Percentiles rank a stretch among this genome's conserved stretches.
Conservation (phyloP, 1,140 invertebrate species). For the Nasonia vitripennis region DNA sequence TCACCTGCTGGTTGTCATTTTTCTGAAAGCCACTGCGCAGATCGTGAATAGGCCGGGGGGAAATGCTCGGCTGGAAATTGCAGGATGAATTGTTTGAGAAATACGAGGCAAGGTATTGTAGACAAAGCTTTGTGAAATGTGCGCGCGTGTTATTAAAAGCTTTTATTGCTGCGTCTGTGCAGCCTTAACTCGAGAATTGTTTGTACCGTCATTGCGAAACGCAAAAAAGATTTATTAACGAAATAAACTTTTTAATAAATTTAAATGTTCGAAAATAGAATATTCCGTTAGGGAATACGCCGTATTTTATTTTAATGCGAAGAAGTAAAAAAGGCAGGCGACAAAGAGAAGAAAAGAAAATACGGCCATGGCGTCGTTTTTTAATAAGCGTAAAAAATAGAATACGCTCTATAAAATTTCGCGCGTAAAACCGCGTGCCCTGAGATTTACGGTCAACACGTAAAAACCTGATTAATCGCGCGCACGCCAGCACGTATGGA, state of each 20-base stretch:
- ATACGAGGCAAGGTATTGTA: not conserved
- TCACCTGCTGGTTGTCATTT: not conserved
- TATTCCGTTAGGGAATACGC: too few species aligned
- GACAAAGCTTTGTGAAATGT: not conserved
- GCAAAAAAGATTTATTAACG: too few species aligned
- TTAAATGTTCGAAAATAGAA: too few species aligned
- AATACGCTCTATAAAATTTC: not conserved
- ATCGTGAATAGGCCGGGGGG: not conserved
- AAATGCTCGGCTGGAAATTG: not conserved
- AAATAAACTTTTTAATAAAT: too few species aligned
- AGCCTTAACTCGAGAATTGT: too few species aligned
- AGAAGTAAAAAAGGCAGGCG: too few species aligned
- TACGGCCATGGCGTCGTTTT: not conserved
- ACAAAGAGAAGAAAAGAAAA: too few species aligned
- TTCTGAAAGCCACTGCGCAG: not conserved
- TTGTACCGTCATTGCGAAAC: too few species aligned
- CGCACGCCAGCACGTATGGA: too few species aligned
- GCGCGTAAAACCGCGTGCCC: not conserved
- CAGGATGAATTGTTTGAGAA: not conserved
- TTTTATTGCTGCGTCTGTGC: not conserved
- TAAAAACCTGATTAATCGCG: not conserved
- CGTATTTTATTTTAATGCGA: too few species aligned
- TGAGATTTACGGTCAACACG: too few species aligned
- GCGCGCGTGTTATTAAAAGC: not conserved
- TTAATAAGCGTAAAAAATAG: not conserved